Evolutionary conservation across 2,797 vertebrate genomes (phyloP).

Genomic region (Lindbergichthys nudifrons): DNA sequence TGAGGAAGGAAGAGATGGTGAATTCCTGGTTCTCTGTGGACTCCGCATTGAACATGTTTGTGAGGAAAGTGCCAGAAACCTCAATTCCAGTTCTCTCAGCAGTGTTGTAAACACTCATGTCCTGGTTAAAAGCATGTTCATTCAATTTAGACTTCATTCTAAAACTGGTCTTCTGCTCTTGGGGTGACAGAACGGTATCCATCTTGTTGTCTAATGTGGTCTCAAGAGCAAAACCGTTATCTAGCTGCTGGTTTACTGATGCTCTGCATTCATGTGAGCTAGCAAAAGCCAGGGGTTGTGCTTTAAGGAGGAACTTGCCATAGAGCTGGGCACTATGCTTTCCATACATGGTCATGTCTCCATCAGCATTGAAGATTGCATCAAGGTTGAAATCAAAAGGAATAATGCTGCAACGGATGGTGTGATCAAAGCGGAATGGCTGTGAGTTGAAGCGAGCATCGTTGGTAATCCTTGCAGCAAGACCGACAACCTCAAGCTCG

Average conservation of each 20-base stretch:
- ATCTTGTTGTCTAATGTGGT: conserved; percentile 60
- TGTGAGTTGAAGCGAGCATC: conserved; percentile 88
- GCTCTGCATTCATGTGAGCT: conserved; percentile 90
- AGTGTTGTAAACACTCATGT: conserved; percentile 88
- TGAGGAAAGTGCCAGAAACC: conserved; percentile 82
- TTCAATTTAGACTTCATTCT: conserved; percentile 90
- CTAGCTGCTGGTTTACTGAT: conserved; percentile 83
- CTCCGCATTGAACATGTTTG: conserved; percentile 80
- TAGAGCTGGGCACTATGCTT: conserved; percentile 90
- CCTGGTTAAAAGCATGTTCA: conserved; percentile 87
- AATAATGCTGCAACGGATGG: conserved; percentile 82
- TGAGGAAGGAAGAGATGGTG: conserved; percentile 87
- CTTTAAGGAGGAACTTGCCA: conserved; percentile 90
- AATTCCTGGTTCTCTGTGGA: conserved; percentile 88
- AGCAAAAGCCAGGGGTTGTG: conserved; percentile 88
- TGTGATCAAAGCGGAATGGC: conserved; percentile 86
- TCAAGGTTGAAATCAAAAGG: conserved; percentile 90
- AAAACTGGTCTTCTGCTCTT: conserved; percentile 72
- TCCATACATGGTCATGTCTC: conserved; percentile 85
- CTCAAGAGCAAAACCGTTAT: conserved; percentile 71
- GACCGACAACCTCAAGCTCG: conserved; percentile 86
- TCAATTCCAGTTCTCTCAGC: conserved; percentile 87
- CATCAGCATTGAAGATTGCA: conserved; percentile 87
- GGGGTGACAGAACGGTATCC: conserved; percentile 40
- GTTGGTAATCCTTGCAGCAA: conserved; percentile 85